Evolutionary conservation across 2,888 invertebrate genomes (phyloP).

Genomic region (Melikaiella ostensackeni): DNA sequence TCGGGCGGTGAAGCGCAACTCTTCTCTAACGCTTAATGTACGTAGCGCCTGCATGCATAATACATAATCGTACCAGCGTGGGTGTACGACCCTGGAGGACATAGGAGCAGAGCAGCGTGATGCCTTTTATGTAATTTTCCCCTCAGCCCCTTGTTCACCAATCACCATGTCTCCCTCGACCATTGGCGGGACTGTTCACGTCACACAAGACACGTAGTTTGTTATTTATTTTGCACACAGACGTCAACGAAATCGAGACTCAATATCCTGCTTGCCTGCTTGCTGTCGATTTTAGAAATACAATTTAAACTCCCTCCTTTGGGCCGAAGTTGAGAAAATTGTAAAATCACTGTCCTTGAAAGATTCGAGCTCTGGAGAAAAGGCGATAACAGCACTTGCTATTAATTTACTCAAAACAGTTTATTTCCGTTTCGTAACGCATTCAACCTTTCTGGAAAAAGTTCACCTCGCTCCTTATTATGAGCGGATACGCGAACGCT

Average conservation of each 20-base stretch:
- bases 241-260: constrained; percentile 1
- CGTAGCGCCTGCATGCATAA: constrained; percentile 44
- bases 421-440: constrained; percentile 13
- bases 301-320: neutral
- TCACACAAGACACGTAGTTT: constrained; percentile 38
- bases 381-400: neutral
- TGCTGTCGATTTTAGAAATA: constrained; percentile 2
- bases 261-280: neutral
- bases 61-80: constrained; percentile 46
- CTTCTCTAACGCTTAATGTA: constrained; percentile 39
- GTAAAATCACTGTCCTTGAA: constrained; percentile 7
- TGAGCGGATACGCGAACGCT: neutral
- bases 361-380: neutral
- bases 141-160: constrained; percentile 52
- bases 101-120: constrained; percentile 50
- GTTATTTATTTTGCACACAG: constrained; percentile 6
- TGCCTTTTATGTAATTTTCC: constrained; percentile 79
- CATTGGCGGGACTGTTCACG: constrained; percentile 31
- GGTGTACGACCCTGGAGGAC: constrained; percentile 57
- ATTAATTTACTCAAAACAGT: neutral
- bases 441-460: constrained; percentile 2
- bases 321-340: neutral
- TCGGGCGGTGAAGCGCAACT: constrained; percentile 14
- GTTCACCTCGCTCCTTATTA: neutral
- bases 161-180: constrained; percentile 20